These are phyloP conservation scores for Myripristis jacobus DNA, from an alignment of 2,797 vertebrate genomes.

Conservation along the genomic window DNA sequence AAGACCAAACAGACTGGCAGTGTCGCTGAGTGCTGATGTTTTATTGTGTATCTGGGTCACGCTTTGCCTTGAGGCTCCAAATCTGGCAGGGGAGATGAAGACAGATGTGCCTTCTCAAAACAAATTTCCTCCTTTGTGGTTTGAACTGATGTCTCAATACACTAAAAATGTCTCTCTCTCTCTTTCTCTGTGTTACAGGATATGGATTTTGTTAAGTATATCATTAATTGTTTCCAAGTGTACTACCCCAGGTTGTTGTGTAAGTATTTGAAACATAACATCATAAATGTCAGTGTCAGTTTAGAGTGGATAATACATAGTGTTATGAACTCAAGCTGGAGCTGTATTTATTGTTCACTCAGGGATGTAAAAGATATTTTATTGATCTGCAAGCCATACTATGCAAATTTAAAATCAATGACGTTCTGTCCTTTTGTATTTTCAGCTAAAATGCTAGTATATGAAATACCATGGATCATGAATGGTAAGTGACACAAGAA, in stretches of 20 bases:
- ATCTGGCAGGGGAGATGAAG: slow-evolving; percentile 60
- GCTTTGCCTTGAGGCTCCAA: slow-evolving; percentile 59
- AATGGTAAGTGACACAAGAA: slow-evolving; percentile 84
- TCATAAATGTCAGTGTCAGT: too few species aligned
- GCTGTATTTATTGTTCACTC: not conserved
- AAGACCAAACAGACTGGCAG: too few species aligned
- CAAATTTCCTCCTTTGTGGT: slow-evolving; percentile 20
- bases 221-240: slow-evolving; percentile 89
- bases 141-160: slow-evolving; percentile 6
- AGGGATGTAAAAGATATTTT: not conserved
- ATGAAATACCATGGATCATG: slow-evolving; percentile 94
- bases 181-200: slow-evolving; percentile 81
- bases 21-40: slow-evolving; percentile 34
- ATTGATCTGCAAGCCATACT: not conserved
- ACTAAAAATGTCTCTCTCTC: slow-evolving; percentile 2
- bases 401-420: not conserved
- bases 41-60: slow-evolving; percentile 60
- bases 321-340: too few species aligned
- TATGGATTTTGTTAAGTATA: slow-evolving; percentile 88
- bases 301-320: too few species aligned
- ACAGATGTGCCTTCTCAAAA: slow-evolving; percentile 51
- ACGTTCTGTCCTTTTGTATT: slow-evolving; percentile 8
- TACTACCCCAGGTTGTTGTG: slow-evolving; percentile 92
- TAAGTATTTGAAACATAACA: slow-evolving; percentile 78
- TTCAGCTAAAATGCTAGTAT: slow-evolving; percentile 91